phyloP scores from a whole-genome alignment of 2,113 vertebrate species.

The Cyrtonyx montezumae region DNA sequence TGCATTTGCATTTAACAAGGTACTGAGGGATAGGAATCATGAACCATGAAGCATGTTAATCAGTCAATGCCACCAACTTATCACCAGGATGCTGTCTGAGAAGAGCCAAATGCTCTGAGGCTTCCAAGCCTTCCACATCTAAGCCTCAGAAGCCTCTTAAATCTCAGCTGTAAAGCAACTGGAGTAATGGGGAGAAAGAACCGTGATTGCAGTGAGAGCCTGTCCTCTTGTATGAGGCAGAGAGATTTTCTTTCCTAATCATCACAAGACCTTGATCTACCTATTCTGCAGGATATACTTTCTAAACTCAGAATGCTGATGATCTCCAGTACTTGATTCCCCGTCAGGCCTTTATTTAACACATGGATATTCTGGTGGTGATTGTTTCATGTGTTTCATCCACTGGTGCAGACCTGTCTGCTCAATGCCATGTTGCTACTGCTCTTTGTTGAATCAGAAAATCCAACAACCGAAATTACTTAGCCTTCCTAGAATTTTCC shows the following conservation, averaged over 20 bases:
- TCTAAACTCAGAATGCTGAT: not conserved
- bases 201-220: accelerated
- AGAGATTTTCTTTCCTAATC: not conserved
- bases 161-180: not conserved
- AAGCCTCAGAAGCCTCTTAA: not conserved
- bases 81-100: not conserved
- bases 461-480: not conserved
- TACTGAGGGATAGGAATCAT: not conserved
- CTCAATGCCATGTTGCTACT: not conserved
- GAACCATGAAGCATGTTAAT: not conserved
- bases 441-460: not conserved
- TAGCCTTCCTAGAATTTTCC: not conserved
- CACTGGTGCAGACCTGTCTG: not conserved
- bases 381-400: not conserved
- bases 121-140: not conserved
- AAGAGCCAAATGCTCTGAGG: not conserved
- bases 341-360: not conserved
- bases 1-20: not conserved
- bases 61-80: not conserved
- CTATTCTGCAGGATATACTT: not conserved
- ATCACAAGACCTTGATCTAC: not conserved
- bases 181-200: not conserved
- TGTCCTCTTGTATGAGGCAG: accelerated
- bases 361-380: not conserved
- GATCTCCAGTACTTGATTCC: not conserved